Conservation (phyloP, 1,140 invertebrate species). For the Pissodes strobi region DNA sequence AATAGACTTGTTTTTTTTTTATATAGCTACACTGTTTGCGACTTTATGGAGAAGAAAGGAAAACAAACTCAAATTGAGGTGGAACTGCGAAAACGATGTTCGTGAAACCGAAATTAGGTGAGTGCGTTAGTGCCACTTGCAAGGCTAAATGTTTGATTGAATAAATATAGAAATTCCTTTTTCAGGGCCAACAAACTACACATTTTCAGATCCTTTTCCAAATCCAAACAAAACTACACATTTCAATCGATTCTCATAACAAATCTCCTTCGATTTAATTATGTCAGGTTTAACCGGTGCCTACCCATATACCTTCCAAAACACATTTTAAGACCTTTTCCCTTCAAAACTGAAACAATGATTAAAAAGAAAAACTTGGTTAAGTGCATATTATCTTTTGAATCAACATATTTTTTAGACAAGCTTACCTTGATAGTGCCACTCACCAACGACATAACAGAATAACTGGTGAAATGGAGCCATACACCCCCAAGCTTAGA, state of each 20-base stretch:
- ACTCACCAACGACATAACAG: slow-evolving; percentile 65
- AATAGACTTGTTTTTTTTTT: not conserved
- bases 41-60: slow-evolving; percentile 93
- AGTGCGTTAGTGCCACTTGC: no score
- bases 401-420: slow-evolving; percentile 66
- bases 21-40: slow-evolving; percentile 81
- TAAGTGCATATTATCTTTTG: slow-evolving; percentile 10
- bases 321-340: no score
- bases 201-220: not conserved
- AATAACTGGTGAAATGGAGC: slow-evolving; percentile 58
- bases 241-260: no score
- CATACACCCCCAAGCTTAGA: slow-evolving; percentile 21
- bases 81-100: slow-evolving; percentile 62
- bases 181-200: no score
- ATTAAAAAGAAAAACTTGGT: no score
- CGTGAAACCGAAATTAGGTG: slow-evolving; percentile 16
- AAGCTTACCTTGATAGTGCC: slow-evolving; percentile 70
- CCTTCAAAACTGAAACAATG: no score
- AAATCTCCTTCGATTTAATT: no score
- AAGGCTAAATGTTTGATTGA: no score
- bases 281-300: no score
- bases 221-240: no score
- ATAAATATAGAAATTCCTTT: no score
- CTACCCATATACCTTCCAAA: no score
- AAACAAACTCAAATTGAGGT: slow-evolving; percentile 80